Conservation (phyloP, 1,140 invertebrate genomes). For the Drosophila nigromelanica region DNA sequence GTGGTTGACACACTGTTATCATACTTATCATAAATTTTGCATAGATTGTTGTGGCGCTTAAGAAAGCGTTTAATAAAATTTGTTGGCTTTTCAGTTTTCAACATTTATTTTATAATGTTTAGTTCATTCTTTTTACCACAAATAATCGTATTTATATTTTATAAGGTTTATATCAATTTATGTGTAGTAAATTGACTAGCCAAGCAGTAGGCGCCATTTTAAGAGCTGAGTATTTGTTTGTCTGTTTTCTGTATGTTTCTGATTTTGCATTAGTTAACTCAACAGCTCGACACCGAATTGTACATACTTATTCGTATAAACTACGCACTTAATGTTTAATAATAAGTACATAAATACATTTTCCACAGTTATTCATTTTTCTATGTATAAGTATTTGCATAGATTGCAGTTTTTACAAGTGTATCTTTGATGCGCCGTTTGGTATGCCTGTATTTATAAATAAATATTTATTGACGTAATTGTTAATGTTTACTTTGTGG, state of each 20-base stretch:
- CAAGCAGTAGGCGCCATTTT: constrained; percentile 73
- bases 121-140: constrained; percentile 75
- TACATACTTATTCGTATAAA: constrained; percentile 56
- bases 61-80: constrained; percentile 38
- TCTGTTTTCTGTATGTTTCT: background rate
- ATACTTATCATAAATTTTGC: too few species aligned
- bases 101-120: constrained; percentile 75
- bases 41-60: background rate
- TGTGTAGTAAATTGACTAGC: constrained; percentile 66
- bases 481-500: constrained; percentile 21
- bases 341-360: constrained; percentile 60
- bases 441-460: constrained; percentile 80
- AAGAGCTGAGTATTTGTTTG: constrained; percentile 47
- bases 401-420: constrained; percentile 63
- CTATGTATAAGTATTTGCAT: constrained; percentile 50
- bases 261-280: constrained; percentile 6
- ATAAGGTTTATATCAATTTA: constrained; percentile 48
- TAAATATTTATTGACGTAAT: constrained; percentile 54
- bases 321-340: constrained; percentile 56
- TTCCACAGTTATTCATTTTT: constrained; percentile 40
- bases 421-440: constrained; percentile 41
- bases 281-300: constrained; percentile 47
- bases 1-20: constrained; percentile 49
- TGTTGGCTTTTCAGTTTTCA: constrained; percentile 62
- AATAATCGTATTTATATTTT: constrained; percentile 77